Percentiles rank a stretch among this genome's conserved stretches.
phyloP scores from a whole-genome alignment of 2,113 vertebrate genomes.

The Chaetodon auriga region DNA sequence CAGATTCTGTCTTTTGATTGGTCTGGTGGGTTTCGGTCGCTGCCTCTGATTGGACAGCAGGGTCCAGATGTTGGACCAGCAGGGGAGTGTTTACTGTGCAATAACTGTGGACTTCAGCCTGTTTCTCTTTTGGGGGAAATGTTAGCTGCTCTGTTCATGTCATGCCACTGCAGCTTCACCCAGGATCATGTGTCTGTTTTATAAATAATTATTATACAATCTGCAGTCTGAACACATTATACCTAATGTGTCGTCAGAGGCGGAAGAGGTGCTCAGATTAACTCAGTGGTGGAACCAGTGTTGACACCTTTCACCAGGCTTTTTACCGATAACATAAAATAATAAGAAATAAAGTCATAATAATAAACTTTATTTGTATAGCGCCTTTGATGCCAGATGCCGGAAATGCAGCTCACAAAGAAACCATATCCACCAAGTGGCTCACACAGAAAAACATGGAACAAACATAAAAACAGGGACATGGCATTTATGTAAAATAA shows the following conservation, averaged over 20 bases:
- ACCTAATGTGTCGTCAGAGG: background rate
- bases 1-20: slow-evolving; percentile 63
- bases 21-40: slow-evolving; percentile 15
- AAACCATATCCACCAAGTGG: too few species aligned
- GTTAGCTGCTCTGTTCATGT: background rate
- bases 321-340: too few species aligned
- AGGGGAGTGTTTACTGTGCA: background rate
- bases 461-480: too few species aligned
- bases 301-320: background rate
- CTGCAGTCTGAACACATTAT: background rate
- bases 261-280: background rate
- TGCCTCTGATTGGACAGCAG: slow-evolving; percentile 57
- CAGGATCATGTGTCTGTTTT: background rate
- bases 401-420: too few species aligned
- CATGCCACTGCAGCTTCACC: background rate
- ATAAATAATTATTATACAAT: background rate
- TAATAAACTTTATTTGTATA: too few species aligned
- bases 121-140: background rate
- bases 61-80: slow-evolving; percentile 23
- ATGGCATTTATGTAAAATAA: too few species aligned
- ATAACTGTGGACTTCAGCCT: slow-evolving; percentile 55
- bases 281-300: background rate
- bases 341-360: too few species aligned
- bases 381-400: too few species aligned
- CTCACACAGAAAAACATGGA: too few species aligned